Percentiles rank a stretch among this genome's conserved stretches.
Evolutionary conservation across 2,888 invertebrate genomes (phyloP).

Genomic region (Rhynchonema sp.): DNA sequence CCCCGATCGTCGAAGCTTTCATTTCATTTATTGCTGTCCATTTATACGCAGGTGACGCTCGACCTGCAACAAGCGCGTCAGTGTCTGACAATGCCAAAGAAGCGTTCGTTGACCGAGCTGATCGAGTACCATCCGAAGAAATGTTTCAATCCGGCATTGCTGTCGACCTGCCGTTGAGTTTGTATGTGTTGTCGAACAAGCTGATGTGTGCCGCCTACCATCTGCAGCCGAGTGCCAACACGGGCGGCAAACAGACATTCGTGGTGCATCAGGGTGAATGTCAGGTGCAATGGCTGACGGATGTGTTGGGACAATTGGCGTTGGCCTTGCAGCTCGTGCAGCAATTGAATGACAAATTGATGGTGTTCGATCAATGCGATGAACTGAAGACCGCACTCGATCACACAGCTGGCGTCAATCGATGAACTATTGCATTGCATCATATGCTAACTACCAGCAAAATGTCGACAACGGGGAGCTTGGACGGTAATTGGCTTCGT

Average conservation of each 20-base stretch:
- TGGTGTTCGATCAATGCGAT: background rate
- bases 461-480: no score
- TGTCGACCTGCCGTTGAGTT: conserved; percentile 84
- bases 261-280: conserved; percentile 55
- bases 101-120: conserved; percentile 81
- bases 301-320: conserved; percentile 71
- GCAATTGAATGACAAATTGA: conserved; percentile 68
- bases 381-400: no score
- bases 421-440: no score
- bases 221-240: conserved; percentile 35
- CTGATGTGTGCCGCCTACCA: conserved; percentile 85
- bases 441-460: no score
- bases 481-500: no score
- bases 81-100: conserved; percentile 75
- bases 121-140: conserved; percentile 74
- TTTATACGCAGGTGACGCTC: no score
- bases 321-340: conserved; percentile 81
- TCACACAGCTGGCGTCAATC: no score
- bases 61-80: conserved; percentile 65
- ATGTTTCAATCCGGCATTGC: conserved; percentile 71
- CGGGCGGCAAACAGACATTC: conserved; percentile 46
- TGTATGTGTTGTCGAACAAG: conserved; percentile 91
- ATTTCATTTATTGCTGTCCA: no score
- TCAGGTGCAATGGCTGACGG: conserved; percentile 47
- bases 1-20: no score